phyloP scores from a whole-genome alignment of 2,797 vertebrate species.

The Anabacerthia variegaticeps region DNA sequence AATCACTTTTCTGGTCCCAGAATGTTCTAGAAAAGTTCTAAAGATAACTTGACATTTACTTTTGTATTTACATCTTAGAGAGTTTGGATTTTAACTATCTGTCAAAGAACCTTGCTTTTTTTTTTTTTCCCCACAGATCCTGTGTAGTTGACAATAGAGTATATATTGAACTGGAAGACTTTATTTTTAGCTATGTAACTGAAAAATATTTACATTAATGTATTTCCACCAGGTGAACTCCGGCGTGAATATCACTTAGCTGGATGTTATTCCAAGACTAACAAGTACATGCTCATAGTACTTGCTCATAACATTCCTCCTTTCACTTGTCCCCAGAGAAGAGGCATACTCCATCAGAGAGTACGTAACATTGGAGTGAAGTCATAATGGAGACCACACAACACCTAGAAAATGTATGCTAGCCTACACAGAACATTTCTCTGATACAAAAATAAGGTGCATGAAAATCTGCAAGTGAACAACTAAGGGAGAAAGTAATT shows the following conservation, averaged over 20 bases:
- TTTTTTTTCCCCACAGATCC: too few species aligned
- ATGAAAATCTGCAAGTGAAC: not conserved
- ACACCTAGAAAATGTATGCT: not conserved
- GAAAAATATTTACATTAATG: not conserved
- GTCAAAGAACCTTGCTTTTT: not conserved
- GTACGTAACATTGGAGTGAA: not conserved
- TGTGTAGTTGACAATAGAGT: not conserved
- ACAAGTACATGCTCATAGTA: not conserved
- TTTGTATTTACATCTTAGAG: not conserved
- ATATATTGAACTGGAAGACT: not conserved
- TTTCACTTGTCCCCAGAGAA: not conserved
- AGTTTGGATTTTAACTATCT: not conserved
- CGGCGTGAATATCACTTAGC: not conserved
- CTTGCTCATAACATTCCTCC: not conserved
- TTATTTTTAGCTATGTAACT: not conserved
- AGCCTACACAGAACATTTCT: not conserved
- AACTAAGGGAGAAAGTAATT: not conserved
- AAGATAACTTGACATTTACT: slow-evolving; percentile 44
- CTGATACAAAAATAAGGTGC: not conserved
- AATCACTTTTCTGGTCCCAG: not conserved
- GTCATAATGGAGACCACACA: not conserved
- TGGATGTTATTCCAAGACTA: not conserved
- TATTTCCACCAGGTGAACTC: not conserved
- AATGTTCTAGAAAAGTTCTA: slow-evolving; percentile 17
- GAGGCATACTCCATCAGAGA: not conserved